Evolutionary conservation across 2,113 vertebrate genomes (phyloP), one percentile per base, ranked within the genome.

Genomic region (Forbesichthys papilliferus): DNA sequence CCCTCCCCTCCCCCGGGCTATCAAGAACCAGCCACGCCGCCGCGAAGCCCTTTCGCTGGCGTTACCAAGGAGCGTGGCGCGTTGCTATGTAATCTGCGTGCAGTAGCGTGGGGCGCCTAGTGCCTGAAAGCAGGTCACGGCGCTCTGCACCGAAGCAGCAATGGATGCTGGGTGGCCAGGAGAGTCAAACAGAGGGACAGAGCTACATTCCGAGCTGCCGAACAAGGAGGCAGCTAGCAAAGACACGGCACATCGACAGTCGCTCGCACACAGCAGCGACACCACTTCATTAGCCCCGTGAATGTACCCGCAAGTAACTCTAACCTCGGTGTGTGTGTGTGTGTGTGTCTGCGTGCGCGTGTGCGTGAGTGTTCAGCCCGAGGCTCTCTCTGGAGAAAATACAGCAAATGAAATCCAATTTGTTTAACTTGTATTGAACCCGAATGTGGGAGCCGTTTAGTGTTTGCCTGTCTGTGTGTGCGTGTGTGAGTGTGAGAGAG

Each of bases 401-500:
- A 86, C 70, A 85, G 73, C 78, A 84, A 87, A 85, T 54, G 79
- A 42, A 86, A 85, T 84, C 82, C 80, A 86, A 88, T 89, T 88
- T 84, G 79, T 87, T 83, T 71, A 80, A 83, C 78, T 81, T 81
- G 36, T 77, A 74, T 52, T 76, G 74, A 73, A 71, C 62, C 64
- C 67, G 66, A 69, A 47, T 68, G 11, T 27, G 46, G 14, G 59
- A 70, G 73, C 66, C 57, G 58, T 46, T 62, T 42, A 18, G 62
- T 46, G 70, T 61, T 61, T 79, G 52, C 27, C 27, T 70, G 57
- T 70, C 78, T 81, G 75, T 69, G 71, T 68, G 69, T 77, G 13
- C 71, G 56, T 71, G 61, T 74, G 71, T 72, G 48, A 75, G 66
- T 75, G 36, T 18, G 11, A 20, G 20, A 20, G 20, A 20, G 20